Percentiles rank a stretch among this genome's conserved stretches.
Evolutionary conservation across 2,797 vertebrate genomes (phyloP).

Genomic region (Fringilla coelebs): DNA sequence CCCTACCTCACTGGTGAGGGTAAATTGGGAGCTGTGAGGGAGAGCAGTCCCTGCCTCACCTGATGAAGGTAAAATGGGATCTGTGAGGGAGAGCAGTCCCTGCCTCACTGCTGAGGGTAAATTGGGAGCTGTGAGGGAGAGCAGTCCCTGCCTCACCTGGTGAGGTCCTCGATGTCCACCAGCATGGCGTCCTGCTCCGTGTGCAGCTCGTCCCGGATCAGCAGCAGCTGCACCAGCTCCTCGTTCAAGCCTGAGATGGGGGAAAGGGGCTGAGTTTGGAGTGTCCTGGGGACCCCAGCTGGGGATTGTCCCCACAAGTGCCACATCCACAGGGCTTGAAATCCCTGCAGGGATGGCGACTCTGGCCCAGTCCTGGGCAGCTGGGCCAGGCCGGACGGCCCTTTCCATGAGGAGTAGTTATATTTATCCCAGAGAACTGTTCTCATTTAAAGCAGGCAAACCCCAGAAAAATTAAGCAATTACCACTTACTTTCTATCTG

Average conservation of each 20-base stretch:
- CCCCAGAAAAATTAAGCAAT: not conserved
- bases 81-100: no score
- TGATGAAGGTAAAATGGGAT: no score
- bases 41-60: no score
- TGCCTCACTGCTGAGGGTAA: no score
- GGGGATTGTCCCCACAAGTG: not conserved
- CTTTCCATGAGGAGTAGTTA: not conserved
- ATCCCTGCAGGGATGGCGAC: not conserved
- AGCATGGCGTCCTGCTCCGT: slow-evolving; percentile 99
- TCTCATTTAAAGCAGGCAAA: not conserved
- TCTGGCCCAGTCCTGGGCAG: not conserved
- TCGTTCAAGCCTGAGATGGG: slow-evolving; percentile 89
- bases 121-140: no score
- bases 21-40: no score
- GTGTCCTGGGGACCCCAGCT: fast-evolving
- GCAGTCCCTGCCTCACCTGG: slow-evolving; percentile 77
- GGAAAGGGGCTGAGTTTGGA: not conserved
- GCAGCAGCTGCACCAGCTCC: slow-evolving; percentile 96
- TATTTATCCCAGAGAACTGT: not conserved
- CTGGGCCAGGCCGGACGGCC: not conserved
- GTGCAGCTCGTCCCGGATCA: slow-evolving; percentile 95
- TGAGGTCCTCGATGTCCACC: slow-evolving; percentile 98
- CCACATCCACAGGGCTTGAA: not conserved
- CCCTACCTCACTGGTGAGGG: no score
- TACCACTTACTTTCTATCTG: slow-evolving; percentile 94